These are phyloP conservation scores for Hexactinellida sp. DNA, from an alignment of 37 sponge, comb jelly and placozoan species.

Conservation along the genomic window DNA sequence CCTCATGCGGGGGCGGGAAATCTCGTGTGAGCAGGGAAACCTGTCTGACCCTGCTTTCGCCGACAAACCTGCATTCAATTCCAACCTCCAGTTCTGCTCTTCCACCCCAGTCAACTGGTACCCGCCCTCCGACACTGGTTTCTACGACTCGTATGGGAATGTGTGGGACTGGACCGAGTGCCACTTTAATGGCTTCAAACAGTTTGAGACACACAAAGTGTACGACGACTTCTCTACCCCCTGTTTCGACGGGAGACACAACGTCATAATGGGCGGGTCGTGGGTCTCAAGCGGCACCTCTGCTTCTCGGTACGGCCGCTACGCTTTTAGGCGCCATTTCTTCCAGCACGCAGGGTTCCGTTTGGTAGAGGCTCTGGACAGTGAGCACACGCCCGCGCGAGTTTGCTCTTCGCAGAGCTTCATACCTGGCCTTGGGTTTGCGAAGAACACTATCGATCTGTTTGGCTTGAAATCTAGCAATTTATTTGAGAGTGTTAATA, in stretches of 20 bases:
- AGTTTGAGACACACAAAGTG: conserved; percentile 46
- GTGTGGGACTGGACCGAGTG: conserved; percentile 88
- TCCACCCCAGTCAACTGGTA: conserved; percentile 56
- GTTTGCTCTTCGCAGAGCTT: conserved; percentile 46
- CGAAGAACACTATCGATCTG: conserved; percentile 26
- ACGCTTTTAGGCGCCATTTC: conserved; percentile 71
- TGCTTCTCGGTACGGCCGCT: conserved; percentile 65
- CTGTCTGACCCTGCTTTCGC: not conserved
- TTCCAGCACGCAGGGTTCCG: conserved; percentile 82
- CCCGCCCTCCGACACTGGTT: conserved; percentile 49
- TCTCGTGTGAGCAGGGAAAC: not conserved
- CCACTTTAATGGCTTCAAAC: conserved; percentile 80
- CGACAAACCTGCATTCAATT: not conserved
- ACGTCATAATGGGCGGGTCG: conserved; percentile 64
- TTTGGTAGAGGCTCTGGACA: conserved; percentile 25
- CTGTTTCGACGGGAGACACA: conserved; percentile 76
- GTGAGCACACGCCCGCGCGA: conserved; percentile 39
- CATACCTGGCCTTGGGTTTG: conserved; percentile 49
- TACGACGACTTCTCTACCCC: conserved; percentile 83
- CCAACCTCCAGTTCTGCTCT: not conserved
- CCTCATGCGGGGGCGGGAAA: conserved; percentile 36
- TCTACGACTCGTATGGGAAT: conserved; percentile 70
- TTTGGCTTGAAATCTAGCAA: not conserved
- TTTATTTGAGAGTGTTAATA: not conserved
- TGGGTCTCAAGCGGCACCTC: conserved; percentile 63